phyloP scores from a whole-genome alignment of 92 coral and sea anemone species.

The Porites divaricata region DNA sequence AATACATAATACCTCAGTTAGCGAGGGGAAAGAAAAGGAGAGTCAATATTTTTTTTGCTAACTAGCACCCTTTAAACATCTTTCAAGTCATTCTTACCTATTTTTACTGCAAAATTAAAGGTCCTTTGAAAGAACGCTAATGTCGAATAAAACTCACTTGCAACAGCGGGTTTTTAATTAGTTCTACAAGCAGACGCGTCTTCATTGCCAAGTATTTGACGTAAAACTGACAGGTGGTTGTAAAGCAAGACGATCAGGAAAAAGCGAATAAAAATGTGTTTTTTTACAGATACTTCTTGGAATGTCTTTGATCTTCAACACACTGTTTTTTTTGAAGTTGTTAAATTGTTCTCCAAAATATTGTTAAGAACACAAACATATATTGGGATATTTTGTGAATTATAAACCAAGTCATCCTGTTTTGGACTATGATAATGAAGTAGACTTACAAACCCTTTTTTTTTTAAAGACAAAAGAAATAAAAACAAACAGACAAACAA shows the following conservation, averaged over 20 bases:
- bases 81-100: not conserved
- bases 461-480: too few relatives aligned
- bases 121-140: not conserved
- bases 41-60: not conserved
- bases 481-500: too few relatives aligned
- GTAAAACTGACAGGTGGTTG: constrained; percentile 4
- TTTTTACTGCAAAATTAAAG: not conserved
- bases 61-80: not conserved
- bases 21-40: not conserved
- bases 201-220: constrained; percentile 18
- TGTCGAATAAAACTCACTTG: not conserved
- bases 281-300: not conserved
- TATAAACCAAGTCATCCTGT: too few relatives aligned
- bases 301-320: not conserved
- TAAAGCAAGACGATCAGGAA: not conserved
- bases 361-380: too few relatives aligned
- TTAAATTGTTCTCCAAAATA: too few relatives aligned
- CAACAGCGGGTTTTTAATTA: not conserved
- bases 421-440: too few relatives aligned
- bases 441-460: too few relatives aligned
- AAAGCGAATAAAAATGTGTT: not conserved
- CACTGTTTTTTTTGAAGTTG: not conserved
- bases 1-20: not conserved
- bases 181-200: not conserved
- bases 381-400: too few relatives aligned